Conservation (phyloP, 2,888 invertebrate species). For the Pandemis corylana region DNA sequence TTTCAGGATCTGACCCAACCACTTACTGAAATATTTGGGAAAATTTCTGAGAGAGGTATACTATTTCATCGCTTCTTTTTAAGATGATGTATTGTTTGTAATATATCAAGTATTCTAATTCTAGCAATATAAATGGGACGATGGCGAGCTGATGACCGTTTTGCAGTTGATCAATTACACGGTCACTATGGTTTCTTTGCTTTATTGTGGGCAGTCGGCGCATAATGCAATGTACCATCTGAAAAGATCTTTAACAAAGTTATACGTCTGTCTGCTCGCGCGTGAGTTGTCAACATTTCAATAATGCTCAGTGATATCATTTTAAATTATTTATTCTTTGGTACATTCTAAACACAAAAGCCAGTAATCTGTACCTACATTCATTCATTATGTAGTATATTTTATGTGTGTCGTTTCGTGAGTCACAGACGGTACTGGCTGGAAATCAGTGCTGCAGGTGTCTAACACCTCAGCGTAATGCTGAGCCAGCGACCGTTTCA, state of each 20-base stretch:
- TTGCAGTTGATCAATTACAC: constrained; percentile 22
- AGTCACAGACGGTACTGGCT: too few relatives aligned
- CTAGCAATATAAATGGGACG: background rate
- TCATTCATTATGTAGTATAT: too few relatives aligned
- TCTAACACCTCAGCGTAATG: too few relatives aligned
- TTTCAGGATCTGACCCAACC: too few relatives aligned
- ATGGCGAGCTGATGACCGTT: background rate
- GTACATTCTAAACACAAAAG: background rate
- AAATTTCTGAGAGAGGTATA: too few relatives aligned
- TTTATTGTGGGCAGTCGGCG: constrained; percentile 13
- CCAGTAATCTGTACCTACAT: too few relatives aligned
- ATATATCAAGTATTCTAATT: background rate
- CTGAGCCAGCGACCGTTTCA: too few relatives aligned
- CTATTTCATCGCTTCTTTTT: too few relatives aligned
- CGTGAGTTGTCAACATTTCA: constrained; percentile 13
- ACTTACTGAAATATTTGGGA: too few relatives aligned
- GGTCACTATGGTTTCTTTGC: constrained; percentile 8
- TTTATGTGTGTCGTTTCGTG: too few relatives aligned
- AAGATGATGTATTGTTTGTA: background rate
- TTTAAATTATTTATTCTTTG: too few relatives aligned
- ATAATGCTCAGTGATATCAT: background rate
- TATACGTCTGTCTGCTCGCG: constrained; percentile 11
- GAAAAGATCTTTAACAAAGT: constrained; percentile 17
- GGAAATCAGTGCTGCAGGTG: too few relatives aligned
- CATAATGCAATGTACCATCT: constrained; percentile 20